Evolutionary conservation across 2,113 vertebrate species (phyloP).

Genomic region (Amphilophus citrinellus): DNA sequence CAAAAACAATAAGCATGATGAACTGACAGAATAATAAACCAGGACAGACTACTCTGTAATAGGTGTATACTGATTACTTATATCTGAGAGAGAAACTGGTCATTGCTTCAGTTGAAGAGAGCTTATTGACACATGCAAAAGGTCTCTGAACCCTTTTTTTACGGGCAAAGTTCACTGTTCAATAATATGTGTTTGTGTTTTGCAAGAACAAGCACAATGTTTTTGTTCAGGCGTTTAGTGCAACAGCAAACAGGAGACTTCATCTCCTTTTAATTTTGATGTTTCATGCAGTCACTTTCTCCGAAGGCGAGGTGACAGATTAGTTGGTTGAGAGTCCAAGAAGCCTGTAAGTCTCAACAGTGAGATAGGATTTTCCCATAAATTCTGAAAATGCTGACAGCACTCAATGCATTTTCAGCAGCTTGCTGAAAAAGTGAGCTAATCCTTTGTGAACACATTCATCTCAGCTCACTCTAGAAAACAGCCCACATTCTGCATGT

Average conservation of each 20-base stretch:
- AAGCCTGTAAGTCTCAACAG: background rate
- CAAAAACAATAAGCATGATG: background rate
- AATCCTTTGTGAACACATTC: slow-evolving; percentile 32
- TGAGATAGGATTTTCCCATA: background rate
- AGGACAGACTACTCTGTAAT: background rate
- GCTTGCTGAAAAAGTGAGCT: background rate
- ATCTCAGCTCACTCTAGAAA: background rate
- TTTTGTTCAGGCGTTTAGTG: slow-evolving; percentile 29
- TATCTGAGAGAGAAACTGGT: background rate
- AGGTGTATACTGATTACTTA: background rate
- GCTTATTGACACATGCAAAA: slow-evolving; percentile 50
- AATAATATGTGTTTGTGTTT: slow-evolving; percentile 44
- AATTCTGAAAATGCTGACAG: slow-evolving; percentile 9
- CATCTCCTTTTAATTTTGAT: slow-evolving; percentile 5
- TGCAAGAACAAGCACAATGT: slow-evolving; percentile 26
- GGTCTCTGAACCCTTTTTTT: slow-evolving; percentile 48
- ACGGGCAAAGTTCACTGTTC: slow-evolving; percentile 64
- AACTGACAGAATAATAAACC: background rate
- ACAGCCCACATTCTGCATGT: background rate
- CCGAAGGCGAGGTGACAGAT: slow-evolving; percentile 5
- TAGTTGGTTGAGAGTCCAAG: background rate
- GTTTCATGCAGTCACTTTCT: background rate
- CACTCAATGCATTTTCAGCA: background rate
- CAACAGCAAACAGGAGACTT: background rate
- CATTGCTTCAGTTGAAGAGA: background rate